Evolutionary conservation across 2,888 invertebrate species (phyloP), one percentile per base, ranked within the genome.

Genomic region (Volucella bombylans): DNA sequence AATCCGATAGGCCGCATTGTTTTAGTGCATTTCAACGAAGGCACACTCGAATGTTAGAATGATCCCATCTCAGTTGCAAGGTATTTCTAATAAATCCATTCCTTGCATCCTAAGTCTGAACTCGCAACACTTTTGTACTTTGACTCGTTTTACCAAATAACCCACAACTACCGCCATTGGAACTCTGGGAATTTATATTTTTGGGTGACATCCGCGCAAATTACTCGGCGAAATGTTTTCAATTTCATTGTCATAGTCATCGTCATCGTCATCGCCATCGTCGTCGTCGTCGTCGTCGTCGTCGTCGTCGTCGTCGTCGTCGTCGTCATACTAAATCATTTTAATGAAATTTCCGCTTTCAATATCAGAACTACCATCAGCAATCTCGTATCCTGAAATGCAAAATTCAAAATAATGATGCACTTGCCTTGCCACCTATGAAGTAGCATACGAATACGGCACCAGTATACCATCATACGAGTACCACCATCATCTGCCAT

Each of bases 261-360:
- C 31, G 31, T 31, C 31, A 31, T 31, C 31, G 31, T 39, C 12
- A 38, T 38, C 38, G 9, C 9, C n/a, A n/a, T 15, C 52, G 15
- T 15, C 9, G 49, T 15, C 38, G 49, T 12, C 49, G 15, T 57
- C 15, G 15, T 23, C 18, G 2, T 23, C 18, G 18, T 18, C 18
- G 1, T 18, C 18, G 18, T 18, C 18, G 1, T 18, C 18, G 1
- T 18, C 18, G 18, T 18, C 18, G 18, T 18, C 18, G 9, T n/a
- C 38, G 4, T 23, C 41, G n/a, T 50, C 50, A 23, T 62, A 64
- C 62, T 82, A 78, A 77, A 78, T 73, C 72, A 79, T 82, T 82
- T 82, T 74, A 79, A 79, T 79, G 73, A 79, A 78, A 79, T 74
- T 82, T 82, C 59, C 82, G 68, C 14, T 10, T 31, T 10, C 2